phyloP scores from a whole-genome alignment of 2,888 invertebrate species.

The Iphiclides podalirius region DNA sequence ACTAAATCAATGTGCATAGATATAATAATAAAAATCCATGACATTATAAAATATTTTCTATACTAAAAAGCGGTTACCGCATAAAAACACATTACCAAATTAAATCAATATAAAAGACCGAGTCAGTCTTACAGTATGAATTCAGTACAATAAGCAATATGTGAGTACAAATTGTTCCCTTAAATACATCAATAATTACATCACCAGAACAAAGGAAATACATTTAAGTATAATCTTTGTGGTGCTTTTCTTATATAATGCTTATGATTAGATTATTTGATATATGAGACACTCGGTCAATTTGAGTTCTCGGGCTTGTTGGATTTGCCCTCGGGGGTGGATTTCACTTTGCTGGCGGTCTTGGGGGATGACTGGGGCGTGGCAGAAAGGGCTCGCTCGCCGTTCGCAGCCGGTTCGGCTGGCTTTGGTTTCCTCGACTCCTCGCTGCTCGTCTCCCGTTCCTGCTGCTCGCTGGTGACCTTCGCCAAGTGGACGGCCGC shows the following conservation, averaged over 20 bases:
- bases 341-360: constrained; percentile 52
- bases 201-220: constrained; percentile 59
- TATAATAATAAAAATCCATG: constrained; percentile 13
- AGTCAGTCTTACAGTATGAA: constrained; percentile 29
- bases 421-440: constrained; percentile 30
- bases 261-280: constrained; percentile 24
- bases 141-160: constrained; percentile 29
- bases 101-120: constrained; percentile 29
- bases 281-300: constrained; percentile 15
- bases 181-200: constrained; percentile 31
- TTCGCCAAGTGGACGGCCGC: constrained; percentile 68
- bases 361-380: constrained; percentile 45
- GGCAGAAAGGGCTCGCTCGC: constrained; percentile 42
- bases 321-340: constrained; percentile 65
- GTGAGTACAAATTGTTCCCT: constrained; percentile 43
- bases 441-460: constrained; percentile 37
- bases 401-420: constrained; percentile 35
- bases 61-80: neutral
- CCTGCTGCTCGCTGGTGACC: constrained; percentile 60
- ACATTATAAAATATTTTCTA: constrained; percentile 15
- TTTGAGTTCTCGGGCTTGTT: constrained; percentile 39
- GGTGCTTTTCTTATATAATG: too few species aligned
- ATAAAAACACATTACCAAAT: constrained; percentile 13
- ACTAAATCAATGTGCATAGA: neutral
- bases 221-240: constrained; percentile 25